Evolutionary conservation across 2,797 vertebrate genomes (phyloP).

Genomic region (Pipistrellus kuhlii): DNA sequence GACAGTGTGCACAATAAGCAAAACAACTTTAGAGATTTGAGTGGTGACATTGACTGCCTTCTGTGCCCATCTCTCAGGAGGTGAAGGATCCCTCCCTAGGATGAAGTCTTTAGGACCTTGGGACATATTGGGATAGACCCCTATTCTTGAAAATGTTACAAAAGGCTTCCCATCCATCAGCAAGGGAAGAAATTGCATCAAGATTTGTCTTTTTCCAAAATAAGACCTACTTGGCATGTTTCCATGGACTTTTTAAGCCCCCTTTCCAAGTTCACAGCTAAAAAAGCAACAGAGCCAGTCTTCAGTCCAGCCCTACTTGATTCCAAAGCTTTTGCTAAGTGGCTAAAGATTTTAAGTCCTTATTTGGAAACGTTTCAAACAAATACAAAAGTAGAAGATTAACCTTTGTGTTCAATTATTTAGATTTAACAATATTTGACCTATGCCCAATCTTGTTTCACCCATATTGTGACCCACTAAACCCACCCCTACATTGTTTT

Average conservation of each 20-base stretch:
- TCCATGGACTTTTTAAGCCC: neutral
- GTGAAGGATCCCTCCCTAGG: neutral
- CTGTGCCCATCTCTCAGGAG: neutral
- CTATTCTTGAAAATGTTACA: neutral
- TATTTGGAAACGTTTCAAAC: neutral
- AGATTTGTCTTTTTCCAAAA: neutral
- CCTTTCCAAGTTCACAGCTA: neutral
- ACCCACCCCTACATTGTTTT: neutral
- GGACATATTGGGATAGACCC: neutral
- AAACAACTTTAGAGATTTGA: accelerated
- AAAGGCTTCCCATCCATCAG: neutral
- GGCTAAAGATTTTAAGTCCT: neutral
- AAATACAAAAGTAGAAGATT: neutral
- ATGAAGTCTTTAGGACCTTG: neutral
- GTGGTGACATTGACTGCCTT: neutral
- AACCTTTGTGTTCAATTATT: neutral
- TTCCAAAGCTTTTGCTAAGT: neutral
- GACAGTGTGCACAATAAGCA: neutral
- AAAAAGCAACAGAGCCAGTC: neutral
- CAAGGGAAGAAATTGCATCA: neutral
- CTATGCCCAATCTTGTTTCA: neutral
- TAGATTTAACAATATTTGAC: neutral
- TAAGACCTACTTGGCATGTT: neutral
- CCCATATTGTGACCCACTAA: neutral
- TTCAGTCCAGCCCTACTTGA: neutral